Percentiles rank a stretch among this genome's conserved stretches.
phyloP scores from a whole-genome alignment of 2,797 vertebrate genomes.

The Chelonia mydas region DNA sequence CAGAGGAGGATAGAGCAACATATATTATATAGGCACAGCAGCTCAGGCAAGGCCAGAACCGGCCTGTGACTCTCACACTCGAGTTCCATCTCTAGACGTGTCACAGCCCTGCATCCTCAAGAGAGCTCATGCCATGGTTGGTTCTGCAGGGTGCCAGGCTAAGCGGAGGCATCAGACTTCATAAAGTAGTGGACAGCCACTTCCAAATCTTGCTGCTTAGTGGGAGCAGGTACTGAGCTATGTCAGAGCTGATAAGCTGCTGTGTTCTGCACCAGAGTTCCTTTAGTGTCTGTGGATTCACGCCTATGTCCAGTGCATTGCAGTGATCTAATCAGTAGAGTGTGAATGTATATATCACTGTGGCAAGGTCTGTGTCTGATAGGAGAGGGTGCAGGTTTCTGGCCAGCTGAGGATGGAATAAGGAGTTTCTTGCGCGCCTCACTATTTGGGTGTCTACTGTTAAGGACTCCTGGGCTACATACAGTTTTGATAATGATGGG shows the following conservation, averaged over 20 bases:
- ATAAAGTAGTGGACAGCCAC: too few species aligned
- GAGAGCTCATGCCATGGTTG: too few species aligned
- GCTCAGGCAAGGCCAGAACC: not conserved
- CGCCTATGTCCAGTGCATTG: accelerated
- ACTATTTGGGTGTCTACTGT: not conserved
- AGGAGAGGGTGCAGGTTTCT: not conserved
- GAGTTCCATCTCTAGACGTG: too few species aligned
- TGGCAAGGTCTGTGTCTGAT: not conserved
- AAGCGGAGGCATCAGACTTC: too few species aligned
- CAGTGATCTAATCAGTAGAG: not conserved
- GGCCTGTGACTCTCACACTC: too few species aligned
- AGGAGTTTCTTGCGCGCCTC: too few species aligned
- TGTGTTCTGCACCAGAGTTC: not conserved
- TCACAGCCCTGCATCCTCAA: too few species aligned
- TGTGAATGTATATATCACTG: accelerated
- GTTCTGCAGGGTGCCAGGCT: too few species aligned
- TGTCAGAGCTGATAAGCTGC: not conserved
- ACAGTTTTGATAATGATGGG: not conserved
- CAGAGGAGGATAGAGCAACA: not conserved
- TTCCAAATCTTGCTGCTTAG: not conserved
- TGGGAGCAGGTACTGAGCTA: not conserved
- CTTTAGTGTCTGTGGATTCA: not conserved
- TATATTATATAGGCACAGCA: not conserved
- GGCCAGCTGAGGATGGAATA: not conserved
- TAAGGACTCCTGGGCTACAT: not conserved